Evolutionary conservation across 2,113 vertebrate genomes (phyloP).

Genomic region (Empidonax alnorum): DNA sequence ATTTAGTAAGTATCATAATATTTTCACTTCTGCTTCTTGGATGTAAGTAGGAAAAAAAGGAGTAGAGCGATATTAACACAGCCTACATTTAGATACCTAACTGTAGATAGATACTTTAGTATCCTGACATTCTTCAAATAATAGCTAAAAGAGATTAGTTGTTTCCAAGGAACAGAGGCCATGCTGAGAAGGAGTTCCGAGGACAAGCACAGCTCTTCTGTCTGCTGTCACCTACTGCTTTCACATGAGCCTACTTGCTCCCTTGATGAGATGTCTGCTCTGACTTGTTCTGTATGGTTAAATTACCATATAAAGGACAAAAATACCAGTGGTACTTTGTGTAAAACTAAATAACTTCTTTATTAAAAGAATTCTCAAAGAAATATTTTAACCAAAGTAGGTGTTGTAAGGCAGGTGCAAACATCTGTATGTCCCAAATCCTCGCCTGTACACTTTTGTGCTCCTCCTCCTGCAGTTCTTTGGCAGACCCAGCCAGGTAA

Average conservation of each 20-base stretch:
- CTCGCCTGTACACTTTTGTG: neutral
- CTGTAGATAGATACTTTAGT: neutral
- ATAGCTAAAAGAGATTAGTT: neutral
- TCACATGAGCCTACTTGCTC: accelerated
- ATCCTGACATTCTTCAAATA: neutral
- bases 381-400: neutral
- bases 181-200: neutral
- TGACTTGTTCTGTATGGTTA: neutral
- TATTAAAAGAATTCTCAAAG: neutral
- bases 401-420: neutral
- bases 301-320: neutral
- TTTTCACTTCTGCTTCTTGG: neutral
- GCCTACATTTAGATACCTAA: neutral
- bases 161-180: neutral
- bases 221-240: neutral
- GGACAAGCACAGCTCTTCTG: neutral
- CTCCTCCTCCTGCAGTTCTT: neutral
- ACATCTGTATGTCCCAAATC: neutral
- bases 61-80: neutral
- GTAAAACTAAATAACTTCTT: neutral
- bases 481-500: neutral
- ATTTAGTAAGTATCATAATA: neutral
- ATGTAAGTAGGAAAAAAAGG: neutral
- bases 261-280: neutral
- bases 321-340: neutral